Evolutionary conservation across 1,140 invertebrate genomes (phyloP).

Genomic region (Drosophila rhopaloa): DNA sequence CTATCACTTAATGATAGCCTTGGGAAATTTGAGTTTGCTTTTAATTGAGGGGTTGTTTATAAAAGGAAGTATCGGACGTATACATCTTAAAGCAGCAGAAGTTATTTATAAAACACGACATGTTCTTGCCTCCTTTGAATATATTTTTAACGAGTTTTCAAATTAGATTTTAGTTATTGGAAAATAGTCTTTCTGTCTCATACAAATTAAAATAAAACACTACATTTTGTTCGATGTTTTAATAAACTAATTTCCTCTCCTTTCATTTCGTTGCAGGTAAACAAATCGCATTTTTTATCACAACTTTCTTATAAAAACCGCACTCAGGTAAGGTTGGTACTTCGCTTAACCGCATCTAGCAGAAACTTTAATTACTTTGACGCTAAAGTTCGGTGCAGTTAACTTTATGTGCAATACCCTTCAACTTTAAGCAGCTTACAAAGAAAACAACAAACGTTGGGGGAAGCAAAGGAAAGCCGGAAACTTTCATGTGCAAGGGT

Average conservation of each 20-base stretch:
- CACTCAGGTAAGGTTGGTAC: constrained; percentile 48
- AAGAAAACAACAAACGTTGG: constrained; percentile 37
- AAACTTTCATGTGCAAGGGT: constrained; percentile 44
- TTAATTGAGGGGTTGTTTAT: background rate
- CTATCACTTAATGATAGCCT: background rate
- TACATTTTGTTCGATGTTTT: background rate
- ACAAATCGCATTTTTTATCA: constrained; percentile 13
- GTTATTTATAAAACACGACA: no score
- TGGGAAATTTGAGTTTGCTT: background rate
- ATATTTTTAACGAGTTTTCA: no score
- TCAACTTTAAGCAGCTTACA: constrained; percentile 70
- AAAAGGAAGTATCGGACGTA: no score
- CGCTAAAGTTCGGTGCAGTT: constrained; percentile 64
- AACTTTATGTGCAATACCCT: constrained; percentile 55
- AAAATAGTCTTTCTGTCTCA: no score
- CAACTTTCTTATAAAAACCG: constrained; percentile 3
- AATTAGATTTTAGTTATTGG: no score
- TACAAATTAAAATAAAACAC: no score
- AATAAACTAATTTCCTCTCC: constrained; percentile 6
- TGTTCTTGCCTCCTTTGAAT: no score
- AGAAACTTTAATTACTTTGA: constrained; percentile 77
- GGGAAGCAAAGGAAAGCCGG: constrained; percentile 17
- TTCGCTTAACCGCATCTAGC: constrained; percentile 43
- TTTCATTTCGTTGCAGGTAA: constrained; percentile 61
- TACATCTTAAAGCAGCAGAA: no score